phyloP scores from a whole-genome alignment of 2,888 invertebrate species.

The Apamea crenata region DNA sequence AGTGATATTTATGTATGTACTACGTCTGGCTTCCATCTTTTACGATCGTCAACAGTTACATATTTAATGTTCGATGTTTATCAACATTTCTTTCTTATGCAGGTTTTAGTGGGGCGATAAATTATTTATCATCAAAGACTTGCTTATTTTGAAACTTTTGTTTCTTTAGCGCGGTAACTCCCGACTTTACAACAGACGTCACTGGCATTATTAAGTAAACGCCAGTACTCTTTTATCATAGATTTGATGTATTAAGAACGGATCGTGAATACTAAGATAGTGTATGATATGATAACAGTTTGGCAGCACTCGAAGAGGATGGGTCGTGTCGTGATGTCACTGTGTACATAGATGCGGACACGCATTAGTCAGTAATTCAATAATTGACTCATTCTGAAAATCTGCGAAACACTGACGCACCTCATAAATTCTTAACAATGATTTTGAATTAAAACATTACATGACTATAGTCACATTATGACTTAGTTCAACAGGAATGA shows the following conservation, averaged over 20 bases:
- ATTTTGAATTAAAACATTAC: conserved; percentile 54
- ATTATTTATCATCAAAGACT: conserved; percentile 90
- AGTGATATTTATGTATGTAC: conserved; percentile 86
- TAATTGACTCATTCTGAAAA: conserved; percentile 82
- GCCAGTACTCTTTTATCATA: conserved; percentile 74
- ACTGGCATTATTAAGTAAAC: conserved; percentile 80
- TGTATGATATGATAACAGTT: conserved; percentile 75
- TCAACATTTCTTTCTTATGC: conserved; percentile 90
- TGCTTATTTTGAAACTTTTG: conserved; percentile 89
- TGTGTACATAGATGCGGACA: conserved; percentile 61
- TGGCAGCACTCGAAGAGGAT: conserved; percentile 79
- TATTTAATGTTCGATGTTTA: conserved; percentile 90
- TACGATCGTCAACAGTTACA: conserved; percentile 90
- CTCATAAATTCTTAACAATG: conserved; percentile 63
- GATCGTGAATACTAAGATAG: conserved; percentile 76
- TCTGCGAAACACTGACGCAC: conserved; percentile 78
- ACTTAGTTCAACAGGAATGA: conserved; percentile 19
- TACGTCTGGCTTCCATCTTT: conserved; percentile 88
- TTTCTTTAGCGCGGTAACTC: conserved; percentile 80
- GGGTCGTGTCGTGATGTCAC: conserved; percentile 80
- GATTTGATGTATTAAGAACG: conserved; percentile 75
- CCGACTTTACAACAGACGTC: conserved; percentile 81
- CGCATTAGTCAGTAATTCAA: conserved; percentile 76
- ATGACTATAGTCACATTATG: conserved; percentile 15
- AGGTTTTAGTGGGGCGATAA: conserved; percentile 89